Conservation (phyloP, 2,797 vertebrate species). For the Chelidonichthys spinosus region DNA sequence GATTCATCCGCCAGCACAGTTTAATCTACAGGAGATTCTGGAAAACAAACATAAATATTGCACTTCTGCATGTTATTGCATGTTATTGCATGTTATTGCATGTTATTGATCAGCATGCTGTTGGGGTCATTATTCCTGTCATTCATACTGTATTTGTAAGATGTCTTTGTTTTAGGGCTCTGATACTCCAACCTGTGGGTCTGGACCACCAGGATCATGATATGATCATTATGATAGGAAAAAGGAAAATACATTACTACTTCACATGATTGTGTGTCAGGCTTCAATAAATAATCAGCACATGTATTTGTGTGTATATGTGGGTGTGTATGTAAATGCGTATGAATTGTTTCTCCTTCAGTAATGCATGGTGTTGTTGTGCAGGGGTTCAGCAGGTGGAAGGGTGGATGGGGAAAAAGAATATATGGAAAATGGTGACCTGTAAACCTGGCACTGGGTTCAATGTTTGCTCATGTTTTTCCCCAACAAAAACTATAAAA, state of each 20-base stretch:
- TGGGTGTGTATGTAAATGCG: too few relatives aligned
- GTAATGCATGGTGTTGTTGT: too few relatives aligned
- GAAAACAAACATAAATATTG: slow-evolving; percentile 84
- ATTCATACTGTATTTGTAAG: not conserved
- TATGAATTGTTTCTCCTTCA: too few relatives aligned
- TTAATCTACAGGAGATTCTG: slow-evolving; percentile 79
- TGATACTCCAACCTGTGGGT: not conserved
- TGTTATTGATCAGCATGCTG: slow-evolving; percentile 25
- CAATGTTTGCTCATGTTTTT: too few relatives aligned
- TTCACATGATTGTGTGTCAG: not conserved
- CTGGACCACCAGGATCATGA: not conserved
- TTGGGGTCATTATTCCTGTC: slow-evolving; percentile 8
- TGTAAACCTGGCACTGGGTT: too few relatives aligned
- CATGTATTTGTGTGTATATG: too few relatives aligned
- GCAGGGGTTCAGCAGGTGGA: too few relatives aligned
- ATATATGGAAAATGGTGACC: too few relatives aligned
- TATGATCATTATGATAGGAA: slow-evolving; percentile 3
- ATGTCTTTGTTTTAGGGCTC: not conserved
- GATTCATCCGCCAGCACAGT: slow-evolving; percentile 75
- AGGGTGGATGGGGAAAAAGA: too few relatives aligned
- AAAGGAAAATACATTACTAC: not conserved
- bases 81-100: slow-evolving; percentile 52
- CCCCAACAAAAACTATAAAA: too few relatives aligned
- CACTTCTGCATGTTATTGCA: slow-evolving; percentile 73
- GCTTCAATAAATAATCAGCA: too few relatives aligned